Percentiles rank a stretch among this genome's conserved stretches.
Conservation (phyloP, 2,888 invertebrate genomes). For the Parasteatoda lunata region DNA sequence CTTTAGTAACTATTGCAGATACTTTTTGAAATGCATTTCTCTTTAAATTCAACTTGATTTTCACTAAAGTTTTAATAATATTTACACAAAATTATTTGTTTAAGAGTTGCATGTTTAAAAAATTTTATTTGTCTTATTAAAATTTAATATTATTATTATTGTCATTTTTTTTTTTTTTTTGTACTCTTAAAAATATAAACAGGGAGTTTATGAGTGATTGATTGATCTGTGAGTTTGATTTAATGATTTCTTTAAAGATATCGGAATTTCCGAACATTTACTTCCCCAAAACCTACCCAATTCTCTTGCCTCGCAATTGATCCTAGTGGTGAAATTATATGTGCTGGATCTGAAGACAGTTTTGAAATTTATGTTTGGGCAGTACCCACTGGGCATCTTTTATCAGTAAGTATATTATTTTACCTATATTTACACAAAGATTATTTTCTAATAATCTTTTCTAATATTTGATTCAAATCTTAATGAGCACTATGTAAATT, state of each 20-base stretch:
- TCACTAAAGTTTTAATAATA: too few species aligned
- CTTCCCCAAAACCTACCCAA: conserved; percentile 92
- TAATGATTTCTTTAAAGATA: conserved; percentile 80
- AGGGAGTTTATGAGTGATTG: too few species aligned
- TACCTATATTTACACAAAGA: neutral
- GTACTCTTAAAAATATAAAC: too few species aligned
- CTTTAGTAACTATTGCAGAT: too few species aligned
- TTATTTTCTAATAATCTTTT: neutral
- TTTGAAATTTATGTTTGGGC: conserved; percentile 98
- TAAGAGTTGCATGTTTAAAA: too few species aligned
- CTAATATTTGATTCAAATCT: neutral
- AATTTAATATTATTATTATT: too few species aligned
- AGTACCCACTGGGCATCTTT: conserved; percentile 89
- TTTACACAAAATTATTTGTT: too few species aligned
- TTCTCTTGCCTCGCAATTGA: conserved; percentile 93
- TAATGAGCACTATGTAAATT: neutral
- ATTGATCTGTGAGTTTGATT: too few species aligned
- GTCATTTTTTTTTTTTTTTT: too few species aligned
- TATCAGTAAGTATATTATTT: conserved; percentile 82
- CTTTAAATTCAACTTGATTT: too few species aligned
- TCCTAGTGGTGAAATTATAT: conserved; percentile 91
- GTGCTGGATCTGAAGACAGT: conserved; percentile 94
- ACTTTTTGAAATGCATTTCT: too few species aligned
- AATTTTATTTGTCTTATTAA: too few species aligned
- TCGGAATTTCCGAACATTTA: conserved; percentile 97